phyloP scores from a whole-genome alignment of 2,113 vertebrate genomes.

The Engystomops pustulosus region DNA sequence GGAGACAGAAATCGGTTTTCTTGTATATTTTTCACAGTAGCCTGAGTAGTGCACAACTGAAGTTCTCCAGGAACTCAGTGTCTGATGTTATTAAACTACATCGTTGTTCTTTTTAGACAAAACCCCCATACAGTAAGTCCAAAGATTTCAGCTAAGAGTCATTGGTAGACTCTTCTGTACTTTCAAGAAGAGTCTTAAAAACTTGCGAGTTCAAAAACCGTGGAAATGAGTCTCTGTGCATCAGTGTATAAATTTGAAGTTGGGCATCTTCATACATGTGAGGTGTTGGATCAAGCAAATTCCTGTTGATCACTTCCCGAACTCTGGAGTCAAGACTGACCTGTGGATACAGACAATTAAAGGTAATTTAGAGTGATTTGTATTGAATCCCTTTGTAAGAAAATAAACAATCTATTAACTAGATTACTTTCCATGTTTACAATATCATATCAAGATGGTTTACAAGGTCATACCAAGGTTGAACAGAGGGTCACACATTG shows the following conservation, averaged over 20 bases:
- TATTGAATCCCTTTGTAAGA: too few species aligned
- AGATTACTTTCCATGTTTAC: too few species aligned
- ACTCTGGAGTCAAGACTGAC: slow-evolving; percentile 86
- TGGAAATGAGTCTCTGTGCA: slow-evolving; percentile 89
- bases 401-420: too few species aligned
- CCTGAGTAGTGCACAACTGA: slow-evolving; percentile 79
- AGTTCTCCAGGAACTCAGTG: slow-evolving; percentile 78
- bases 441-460: too few species aligned
- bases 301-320: slow-evolving; percentile 85
- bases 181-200: slow-evolving; percentile 82
- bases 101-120: slow-evolving; percentile 63
- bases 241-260: slow-evolving; percentile 84
- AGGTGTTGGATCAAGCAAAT: slow-evolving; percentile 79
- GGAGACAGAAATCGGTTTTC: slow-evolving; percentile 75
- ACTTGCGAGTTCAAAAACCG: slow-evolving; percentile 87
- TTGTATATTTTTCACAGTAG: slow-evolving; percentile 78
- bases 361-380: neutral
- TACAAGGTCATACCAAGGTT: too few species aligned
- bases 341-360: slow-evolving; percentile 69
- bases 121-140: slow-evolving; percentile 58
- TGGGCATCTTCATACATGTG: slow-evolving; percentile 87
- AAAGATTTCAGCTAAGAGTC: slow-evolving; percentile 74
- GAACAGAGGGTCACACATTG: too few species aligned
- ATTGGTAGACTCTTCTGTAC: slow-evolving; percentile 75
- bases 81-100: slow-evolving; percentile 75